phyloP scores from a whole-genome alignment of 2,113 vertebrate species.

The Psittacara wagleri region DNA sequence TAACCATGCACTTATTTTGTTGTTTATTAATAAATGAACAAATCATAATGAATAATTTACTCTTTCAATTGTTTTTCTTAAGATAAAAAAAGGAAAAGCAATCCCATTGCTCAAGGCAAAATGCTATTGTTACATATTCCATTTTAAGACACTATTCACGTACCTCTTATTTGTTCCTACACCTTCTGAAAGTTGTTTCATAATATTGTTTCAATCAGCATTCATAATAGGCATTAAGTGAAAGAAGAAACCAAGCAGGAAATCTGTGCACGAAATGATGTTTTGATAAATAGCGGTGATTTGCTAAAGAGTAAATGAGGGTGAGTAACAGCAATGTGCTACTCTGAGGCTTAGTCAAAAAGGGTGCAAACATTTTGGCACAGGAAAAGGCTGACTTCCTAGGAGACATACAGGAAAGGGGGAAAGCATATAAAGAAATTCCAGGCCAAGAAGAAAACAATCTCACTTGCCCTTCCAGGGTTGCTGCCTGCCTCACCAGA shows the following conservation, averaged over 20 bases:
- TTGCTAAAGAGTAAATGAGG: background rate
- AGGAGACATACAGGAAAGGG: background rate
- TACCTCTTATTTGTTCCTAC: background rate
- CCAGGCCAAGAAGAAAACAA: background rate
- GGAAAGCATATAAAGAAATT: background rate
- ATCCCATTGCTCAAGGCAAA: background rate
- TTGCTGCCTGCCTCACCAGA: background rate
- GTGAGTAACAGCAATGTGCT: background rate
- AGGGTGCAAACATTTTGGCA: background rate
- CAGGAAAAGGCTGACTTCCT: background rate
- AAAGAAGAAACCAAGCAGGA: background rate
- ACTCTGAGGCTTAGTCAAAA: background rate
- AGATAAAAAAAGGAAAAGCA: background rate
- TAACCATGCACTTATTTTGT: background rate
- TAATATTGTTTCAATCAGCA: background rate
- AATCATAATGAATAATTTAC: background rate
- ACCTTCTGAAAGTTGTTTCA: background rate
- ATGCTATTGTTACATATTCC: background rate
- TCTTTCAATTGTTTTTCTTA: background rate
- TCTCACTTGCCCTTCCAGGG: background rate
- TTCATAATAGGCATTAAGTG: background rate
- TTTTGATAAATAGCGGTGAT: background rate
- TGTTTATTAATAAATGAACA: background rate
- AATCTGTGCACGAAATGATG: background rate
- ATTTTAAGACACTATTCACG: background rate